These are phyloP conservation scores for Mesoclemmys tuberculata DNA, from an alignment of 2,113 vertebrate genomes.

Conservation along the genomic window DNA sequence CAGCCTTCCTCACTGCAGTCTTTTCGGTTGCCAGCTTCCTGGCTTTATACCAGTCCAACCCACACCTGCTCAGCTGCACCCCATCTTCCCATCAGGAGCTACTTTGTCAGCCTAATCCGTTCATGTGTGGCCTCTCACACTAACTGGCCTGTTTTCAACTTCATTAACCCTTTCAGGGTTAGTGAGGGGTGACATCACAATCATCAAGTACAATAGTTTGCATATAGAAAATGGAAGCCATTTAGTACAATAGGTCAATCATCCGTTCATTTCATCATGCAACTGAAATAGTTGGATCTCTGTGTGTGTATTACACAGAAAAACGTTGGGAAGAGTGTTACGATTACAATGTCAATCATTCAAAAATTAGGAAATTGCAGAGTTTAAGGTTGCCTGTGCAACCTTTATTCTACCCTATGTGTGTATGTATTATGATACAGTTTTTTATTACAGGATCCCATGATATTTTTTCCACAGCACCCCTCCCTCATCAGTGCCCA, in stretches of 20 bases:
- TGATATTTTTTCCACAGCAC: not conserved
- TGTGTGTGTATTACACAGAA: not conserved
- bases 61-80: not conserved
- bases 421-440: not conserved
- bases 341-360: not conserved
- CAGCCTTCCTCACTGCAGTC: not conserved
- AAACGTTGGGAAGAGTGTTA: not conserved
- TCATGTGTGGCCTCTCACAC: not conserved
- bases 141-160: not conserved
- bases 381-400: not conserved
- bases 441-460: not conserved
- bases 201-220: not conserved
- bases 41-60: not conserved
- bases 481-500: not conserved
- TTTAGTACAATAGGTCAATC: not conserved
- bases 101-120: not conserved
- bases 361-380: not conserved
- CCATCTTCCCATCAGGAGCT: not conserved
- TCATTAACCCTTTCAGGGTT: not conserved
- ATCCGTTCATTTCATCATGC: not conserved
- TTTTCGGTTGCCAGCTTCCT: not conserved
- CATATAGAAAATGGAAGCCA: conserved; percentile 39
- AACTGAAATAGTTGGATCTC: not conserved
- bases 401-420: not conserved
- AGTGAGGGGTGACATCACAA: not conserved